Base-by-base conservation (phyloP, 1,140 invertebrate species). In the Drosophila ogumai region DNA sequence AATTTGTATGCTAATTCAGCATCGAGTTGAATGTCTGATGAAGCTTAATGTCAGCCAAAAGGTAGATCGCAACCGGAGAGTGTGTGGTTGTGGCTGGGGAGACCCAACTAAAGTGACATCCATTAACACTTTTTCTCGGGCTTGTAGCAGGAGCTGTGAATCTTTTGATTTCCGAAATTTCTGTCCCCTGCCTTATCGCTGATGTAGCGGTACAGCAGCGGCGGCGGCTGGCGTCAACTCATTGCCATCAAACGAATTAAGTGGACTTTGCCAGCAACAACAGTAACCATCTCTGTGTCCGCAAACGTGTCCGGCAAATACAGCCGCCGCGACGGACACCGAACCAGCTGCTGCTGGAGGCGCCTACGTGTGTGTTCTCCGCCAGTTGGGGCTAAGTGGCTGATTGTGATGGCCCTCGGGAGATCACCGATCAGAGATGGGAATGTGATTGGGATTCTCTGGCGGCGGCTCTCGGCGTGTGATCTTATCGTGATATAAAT, bases 1-100 rank as follows among this genome's bases (percentile, higher is more conserved):
- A 85, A 90, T 90, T 90, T 84, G 85, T 90, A 90, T 90, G 85
- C 85, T 90, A 90, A 90, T 90, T 80, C 59, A 63, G 74, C 63
- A 71, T 69, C 50, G 67, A 66, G 76, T 82, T 88, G 75, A 88
- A 87, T 84, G 66, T 77, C 75, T 87, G 84, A 87, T 87, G 76
- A 88, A 84, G 80, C 79, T 77, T 81, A 81, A 86, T 81, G 77
- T 85, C 77, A 67, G 57, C 41, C 40, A 44, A 52, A 49, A 75
- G 61, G 63, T 28, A 25, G 71, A 52, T 31, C 22, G 38, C 38
- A 34, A 50, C 22, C 46, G 10, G 28, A 34, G 15, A 34, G 12
- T 22, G 25, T n/a, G 17, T 12, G 19, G 15, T 19, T 38, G 47
- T 9, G 55, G 31, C 38, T 36, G 22, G 12, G 17, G 52, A 38